Evolutionary conservation across 2,888 invertebrate genomes (phyloP), one percentile per base, ranked within the genome.

Genomic region (Leucania comma): DNA sequence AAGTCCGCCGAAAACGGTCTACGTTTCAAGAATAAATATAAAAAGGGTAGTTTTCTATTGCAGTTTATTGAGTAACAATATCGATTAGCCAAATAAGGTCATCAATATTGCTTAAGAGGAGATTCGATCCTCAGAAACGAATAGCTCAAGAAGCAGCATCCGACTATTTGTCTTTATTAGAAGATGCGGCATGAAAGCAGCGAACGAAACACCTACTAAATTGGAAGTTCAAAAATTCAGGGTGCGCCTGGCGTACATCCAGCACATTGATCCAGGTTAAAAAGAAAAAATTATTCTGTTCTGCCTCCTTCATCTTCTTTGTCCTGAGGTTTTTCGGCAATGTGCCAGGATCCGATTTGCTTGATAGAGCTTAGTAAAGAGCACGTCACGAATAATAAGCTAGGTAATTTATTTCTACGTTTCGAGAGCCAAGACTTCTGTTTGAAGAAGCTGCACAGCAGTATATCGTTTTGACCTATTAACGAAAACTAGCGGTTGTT

Each of bases 261-360:
- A 81, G 65, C 3, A 35, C 53, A 48, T 61, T 54, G 29, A 14
- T 29, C 59, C 53, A 76, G 50, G 51, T 42, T 56, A 62, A 60
- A 14, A 50, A 60, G 65, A 22, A 65, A 60, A 29, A 29, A 29
- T 29, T 2, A 65, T 65, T 58, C 48, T 53, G 17, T 51, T 66
- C 22, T 51, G 70, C 20, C 58, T 65, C 61, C 64, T 69, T 56
- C 35, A 48, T 71, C 65, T 59, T 63, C 58, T 68, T 61, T 58
- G 46, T 80, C 46, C 51, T 42, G 42, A 60, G 35, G 46, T 29
- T 58, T 69, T 46, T 61, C 64, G 78, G 81, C 77, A 62, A 12
- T 38, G 38, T 70, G 62, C 65, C 71, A 77, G 61, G 12, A 51
- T 51, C 53, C n/a, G 56, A 59, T 65, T 48, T 54, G 65, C 61